A percentile compares a stretch with the other conserved stretches of the same genome.
Evolutionary conservation across 53 echinoderm and acorn worm genomes (phyloP).

Genomic region (Holothuria leucospilota): DNA sequence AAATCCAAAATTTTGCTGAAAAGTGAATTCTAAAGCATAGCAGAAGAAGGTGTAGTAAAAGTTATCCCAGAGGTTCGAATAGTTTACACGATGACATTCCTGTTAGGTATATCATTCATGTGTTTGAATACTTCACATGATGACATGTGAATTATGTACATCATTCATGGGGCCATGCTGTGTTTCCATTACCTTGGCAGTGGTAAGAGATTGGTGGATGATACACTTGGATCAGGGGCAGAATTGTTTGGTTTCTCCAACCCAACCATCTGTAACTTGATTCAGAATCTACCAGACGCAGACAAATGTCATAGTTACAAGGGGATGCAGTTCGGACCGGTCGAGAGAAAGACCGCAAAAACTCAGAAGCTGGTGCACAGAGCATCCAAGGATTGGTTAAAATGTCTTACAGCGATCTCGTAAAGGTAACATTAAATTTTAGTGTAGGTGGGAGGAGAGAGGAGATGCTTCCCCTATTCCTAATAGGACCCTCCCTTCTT

Average conservation of each 20-base stretch:
- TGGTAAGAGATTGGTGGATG: conserved; percentile 57
- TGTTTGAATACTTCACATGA: no score
- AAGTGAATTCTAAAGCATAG: no score
- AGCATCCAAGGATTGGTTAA: conserved; percentile 57
- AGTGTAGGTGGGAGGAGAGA: background rate
- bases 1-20: no score
- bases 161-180: no score
- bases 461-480: no score
- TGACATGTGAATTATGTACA: no score
- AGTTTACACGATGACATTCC: no score
- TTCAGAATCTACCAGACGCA: conserved; percentile 79
- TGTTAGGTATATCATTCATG: no score
- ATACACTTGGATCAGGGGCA: conserved; percentile 66
- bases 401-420: conserved; percentile 41
- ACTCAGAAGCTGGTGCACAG: conserved; percentile 58
- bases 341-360: conserved; percentile 61
- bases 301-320: conserved; percentile 58
- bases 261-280: conserved; percentile 93
- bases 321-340: conserved; percentile 72
- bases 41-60: no score
- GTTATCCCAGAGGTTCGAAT: no score
- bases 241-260: conserved; percentile 96
- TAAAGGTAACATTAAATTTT: conserved; percentile 5
- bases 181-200: conserved; percentile 57
- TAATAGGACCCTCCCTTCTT: no score